These are phyloP conservation scores for Atherinomorus stipes DNA, from an alignment of 2,113 vertebrate genomes.

Conservation along the genomic window DNA sequence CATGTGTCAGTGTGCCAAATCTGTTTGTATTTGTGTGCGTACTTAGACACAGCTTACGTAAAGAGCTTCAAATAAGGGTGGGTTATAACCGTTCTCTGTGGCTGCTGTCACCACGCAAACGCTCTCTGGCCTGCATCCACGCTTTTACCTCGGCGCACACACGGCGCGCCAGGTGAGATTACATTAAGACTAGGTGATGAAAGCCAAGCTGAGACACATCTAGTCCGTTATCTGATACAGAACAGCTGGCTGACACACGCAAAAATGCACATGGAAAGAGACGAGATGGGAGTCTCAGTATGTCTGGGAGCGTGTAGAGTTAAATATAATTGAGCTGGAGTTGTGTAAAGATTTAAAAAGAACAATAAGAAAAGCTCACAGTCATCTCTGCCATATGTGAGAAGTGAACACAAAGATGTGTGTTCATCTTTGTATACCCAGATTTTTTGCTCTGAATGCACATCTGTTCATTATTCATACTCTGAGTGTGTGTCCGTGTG, in stretches of 20 bases:
- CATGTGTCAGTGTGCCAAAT: constrained; percentile 71
- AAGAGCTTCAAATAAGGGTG: constrained; percentile 57
- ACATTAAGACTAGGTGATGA: constrained; percentile 67
- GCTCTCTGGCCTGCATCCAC: not conserved
- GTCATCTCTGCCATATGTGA: constrained; percentile 18
- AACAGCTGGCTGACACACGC: constrained; percentile 53
- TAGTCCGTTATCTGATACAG: constrained; percentile 70
- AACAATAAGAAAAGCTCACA: constrained; percentile 24
- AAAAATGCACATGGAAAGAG: not conserved
- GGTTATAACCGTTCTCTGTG: constrained; percentile 20
- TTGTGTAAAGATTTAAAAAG: constrained; percentile 12
- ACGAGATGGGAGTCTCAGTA: not conserved
- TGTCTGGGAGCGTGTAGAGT: constrained; percentile 12
- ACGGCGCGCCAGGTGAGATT: constrained; percentile 65
- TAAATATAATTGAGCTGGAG: not conserved
- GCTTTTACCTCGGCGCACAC: constrained; percentile 15
- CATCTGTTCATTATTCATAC: constrained; percentile 72
- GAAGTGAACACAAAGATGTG: constrained; percentile 8
- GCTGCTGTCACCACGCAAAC: constrained; percentile 16
- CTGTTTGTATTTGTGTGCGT: constrained; percentile 25
- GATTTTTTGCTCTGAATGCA: constrained; percentile 51
- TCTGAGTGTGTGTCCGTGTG: constrained; percentile 13
- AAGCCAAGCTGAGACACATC: constrained; percentile 62
- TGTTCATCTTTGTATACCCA: constrained; percentile 13
- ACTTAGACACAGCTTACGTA: constrained; percentile 54